Base-by-base conservation (phyloP, 2,888 invertebrate genomes). In the Ptycholaimellus sp. region DNA sequence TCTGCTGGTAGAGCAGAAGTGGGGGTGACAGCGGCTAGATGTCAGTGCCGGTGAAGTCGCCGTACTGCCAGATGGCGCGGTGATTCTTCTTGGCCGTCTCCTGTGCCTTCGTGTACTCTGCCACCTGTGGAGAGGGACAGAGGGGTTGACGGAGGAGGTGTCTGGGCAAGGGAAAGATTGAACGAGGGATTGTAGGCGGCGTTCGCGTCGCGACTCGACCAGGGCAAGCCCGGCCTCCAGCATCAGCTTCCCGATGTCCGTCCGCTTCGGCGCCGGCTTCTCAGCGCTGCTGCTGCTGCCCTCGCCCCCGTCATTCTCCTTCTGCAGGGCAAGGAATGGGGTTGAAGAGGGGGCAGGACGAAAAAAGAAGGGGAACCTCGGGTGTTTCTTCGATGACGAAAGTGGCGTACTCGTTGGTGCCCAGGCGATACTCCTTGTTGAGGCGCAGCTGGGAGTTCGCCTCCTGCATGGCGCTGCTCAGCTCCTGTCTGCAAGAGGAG, bases 21-120 rank as follows among this genome's bases (percentile, higher is more conserved):
- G n/a, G n/a, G n/a, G n/a, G n/a, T n/a, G n/a, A 25, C 25, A 25
- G 13, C 25, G 7, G 13, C 25, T 29, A 52, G 36, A 53, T 39
- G 35, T 85, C 83, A 53, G 82, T 83, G 45, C 79, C 82, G 42
- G 78, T 79, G 63, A 93, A 82, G 63, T 99, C 96, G n/a, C 96
- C 96, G 59, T 93, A 93, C 57, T 78, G 75, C 93, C 93, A 96
- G 53, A 96, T 74, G 62, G 77, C 79, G 51, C 73, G 68, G 59
- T 82, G 81, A 23, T 56, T 54, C 22, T 42, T 42, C 41, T 63
- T 62, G 23, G 65, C 65, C 27, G 52, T 50, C 19, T 63, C 57
- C 44, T 65, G 63, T 6, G 62, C 59, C 27, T 56, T 54, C 38
- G 40, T 45, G 49, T 63, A 65, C 27, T 60, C 57, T 2, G 50